phyloP scores from a whole-genome alignment of 2,113 vertebrate species.

The Ceyx margarethae region DNA sequence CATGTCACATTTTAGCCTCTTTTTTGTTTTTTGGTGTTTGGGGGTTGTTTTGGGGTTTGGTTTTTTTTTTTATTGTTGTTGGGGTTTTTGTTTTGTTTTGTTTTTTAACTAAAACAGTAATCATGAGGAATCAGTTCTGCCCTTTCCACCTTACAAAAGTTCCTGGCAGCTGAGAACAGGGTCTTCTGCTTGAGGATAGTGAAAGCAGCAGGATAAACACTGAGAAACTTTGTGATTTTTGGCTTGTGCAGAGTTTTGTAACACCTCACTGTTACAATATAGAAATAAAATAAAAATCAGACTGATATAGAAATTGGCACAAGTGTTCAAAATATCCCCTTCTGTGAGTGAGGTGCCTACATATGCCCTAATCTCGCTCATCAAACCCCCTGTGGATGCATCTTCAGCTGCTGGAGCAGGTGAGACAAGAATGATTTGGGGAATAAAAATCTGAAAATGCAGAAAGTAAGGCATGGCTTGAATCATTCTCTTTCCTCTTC shows the following conservation, averaged over 20 bases:
- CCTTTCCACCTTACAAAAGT: not conserved
- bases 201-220: not conserved
- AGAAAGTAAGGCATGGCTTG: conserved; percentile 29
- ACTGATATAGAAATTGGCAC: not conserved
- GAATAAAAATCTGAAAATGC: conserved; percentile 35
- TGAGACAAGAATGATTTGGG: not conserved
- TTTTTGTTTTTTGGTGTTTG: not conserved
- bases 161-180: not conserved
- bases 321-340: not conserved
- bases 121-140: not conserved
- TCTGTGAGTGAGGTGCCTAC: not conserved
- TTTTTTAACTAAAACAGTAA: not conserved
- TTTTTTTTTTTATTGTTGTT: not conserved
- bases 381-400: not conserved
- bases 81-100: not conserved
- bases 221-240: not conserved
- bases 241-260: not conserved
- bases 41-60: not conserved
- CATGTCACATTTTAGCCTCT: fast-evolving
- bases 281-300: not conserved
- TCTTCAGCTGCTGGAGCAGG: not conserved
- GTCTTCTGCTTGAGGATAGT: not conserved
- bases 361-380: not conserved
- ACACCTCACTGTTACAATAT: not conserved
- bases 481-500: not conserved